Base-by-base conservation (phyloP, 2,888 invertebrate species). In the Copidosoma aretas region DNA sequence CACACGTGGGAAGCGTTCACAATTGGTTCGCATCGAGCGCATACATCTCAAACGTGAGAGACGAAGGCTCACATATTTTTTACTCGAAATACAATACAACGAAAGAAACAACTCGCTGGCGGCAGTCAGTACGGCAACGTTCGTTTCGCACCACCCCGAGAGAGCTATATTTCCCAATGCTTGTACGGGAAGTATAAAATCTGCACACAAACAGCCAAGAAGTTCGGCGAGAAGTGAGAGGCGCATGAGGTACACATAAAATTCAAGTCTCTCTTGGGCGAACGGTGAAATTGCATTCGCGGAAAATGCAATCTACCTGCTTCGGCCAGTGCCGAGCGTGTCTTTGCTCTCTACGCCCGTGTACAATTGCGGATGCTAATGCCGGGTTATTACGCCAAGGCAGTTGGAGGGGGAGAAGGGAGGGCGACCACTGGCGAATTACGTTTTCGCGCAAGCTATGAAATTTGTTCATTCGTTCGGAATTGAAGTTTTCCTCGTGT, bases 211-310 rank as follows among this genome's bases (percentile, higher is more conserved):
- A 53, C 0, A 24, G 53, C 24, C 3, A 46, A 22, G 22, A 53
- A 8, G 32, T 32, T 51, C 17, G 14, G 43, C 21, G n/a, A n/a
- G 1, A 14, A 24, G 54, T 14, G 54, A 22, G 25, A 17, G 54
- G 43, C 17, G 41, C 14, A 22, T 22, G 24, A 14, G 15, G 24
- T 53, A 19, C 25, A 25, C 17, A 46, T 46, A 46, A 46, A 46
- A 46, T 46, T 46, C 43, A 46, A 19, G 43, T 32, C 32, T 32
- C 8, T 32, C 32, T 32, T 8, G 32, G 43, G 25, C 17, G 54
- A 19, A 46, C 58, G 61, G 61, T 61, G 67, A 70, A 71, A 71
- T 71, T 71, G 58, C 64, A 64, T 61, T 64, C 67, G 43, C 51
- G 63, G 67, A 71, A 71, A 67, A 61, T 59, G 51, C 32, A 67